These are phyloP conservation scores for Montipora capricornis DNA, from an alignment of 64 coral and sea anemone genomes.

Conservation along the genomic window DNA sequence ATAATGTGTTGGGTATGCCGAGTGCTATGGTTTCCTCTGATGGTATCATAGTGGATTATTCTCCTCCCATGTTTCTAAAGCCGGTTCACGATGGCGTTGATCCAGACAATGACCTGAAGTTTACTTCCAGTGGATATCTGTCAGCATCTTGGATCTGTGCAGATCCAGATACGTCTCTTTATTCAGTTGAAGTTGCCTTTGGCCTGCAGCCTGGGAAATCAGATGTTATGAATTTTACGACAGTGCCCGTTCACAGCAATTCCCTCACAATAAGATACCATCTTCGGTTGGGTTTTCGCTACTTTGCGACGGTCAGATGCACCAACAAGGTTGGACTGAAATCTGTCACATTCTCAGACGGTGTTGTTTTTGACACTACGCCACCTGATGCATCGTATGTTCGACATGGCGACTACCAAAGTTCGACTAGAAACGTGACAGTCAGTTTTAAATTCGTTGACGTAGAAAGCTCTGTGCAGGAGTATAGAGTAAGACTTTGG, in stretches of 20 bases:
- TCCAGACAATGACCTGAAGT: constrained; percentile 32
- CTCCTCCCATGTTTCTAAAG: constrained; percentile 70
- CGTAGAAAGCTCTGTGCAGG: constrained; percentile 73
- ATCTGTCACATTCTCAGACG: constrained; percentile 62
- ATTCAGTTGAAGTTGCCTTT: constrained; percentile 72
- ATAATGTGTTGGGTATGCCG: constrained; percentile 79
- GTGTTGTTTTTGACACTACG: constrained; percentile 73
- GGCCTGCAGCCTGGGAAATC: constrained; percentile 82
- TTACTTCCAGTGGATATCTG: constrained; percentile 41
- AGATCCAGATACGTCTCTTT: constrained; percentile 71
- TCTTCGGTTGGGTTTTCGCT: constrained; percentile 69
- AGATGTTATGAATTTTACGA: constrained; percentile 69
- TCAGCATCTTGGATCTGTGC: constrained; percentile 77
- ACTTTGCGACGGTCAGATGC: constrained; percentile 91
- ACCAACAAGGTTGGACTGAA: constrained; percentile 86
- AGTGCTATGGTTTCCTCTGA: constrained; percentile 78
- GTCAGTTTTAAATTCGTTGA: constrained; percentile 79
- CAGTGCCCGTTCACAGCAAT: constrained; percentile 41
- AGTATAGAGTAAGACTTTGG: constrained; percentile 44
- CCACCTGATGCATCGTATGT: constrained; percentile 56
- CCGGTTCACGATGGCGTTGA: constrained; percentile 71
- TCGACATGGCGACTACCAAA: constrained; percentile 69
- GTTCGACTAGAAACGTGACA: constrained; percentile 36
- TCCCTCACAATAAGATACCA: constrained; percentile 46
- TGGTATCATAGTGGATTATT: constrained; percentile 83